Conservation (phyloP, 2,888 invertebrate species). For the Yponomeuta malinellus region DNA sequence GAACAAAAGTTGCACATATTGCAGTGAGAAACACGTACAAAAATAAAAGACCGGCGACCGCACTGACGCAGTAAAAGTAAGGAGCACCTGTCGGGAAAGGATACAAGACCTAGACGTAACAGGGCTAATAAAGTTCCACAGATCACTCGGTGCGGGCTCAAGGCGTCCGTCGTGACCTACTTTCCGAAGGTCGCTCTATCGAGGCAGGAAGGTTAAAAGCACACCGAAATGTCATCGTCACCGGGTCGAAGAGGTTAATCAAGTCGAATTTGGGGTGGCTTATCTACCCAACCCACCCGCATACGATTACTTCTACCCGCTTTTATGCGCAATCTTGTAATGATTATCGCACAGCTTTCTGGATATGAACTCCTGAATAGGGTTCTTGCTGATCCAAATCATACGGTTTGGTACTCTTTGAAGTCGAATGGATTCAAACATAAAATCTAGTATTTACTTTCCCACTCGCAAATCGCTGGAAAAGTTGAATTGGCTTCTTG, state of each 20-base stretch:
- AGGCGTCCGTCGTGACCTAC: slow-evolving; percentile 3
- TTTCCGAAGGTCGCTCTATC: slow-evolving; percentile 4
- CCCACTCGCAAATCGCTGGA: neutral
- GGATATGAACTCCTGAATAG: neutral
- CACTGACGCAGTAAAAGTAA: too few relatives aligned
- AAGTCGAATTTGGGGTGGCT: neutral
- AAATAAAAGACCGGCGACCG: too few relatives aligned
- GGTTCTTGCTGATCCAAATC: neutral
- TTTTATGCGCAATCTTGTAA: neutral
- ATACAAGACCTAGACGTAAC: slow-evolving; percentile 5
- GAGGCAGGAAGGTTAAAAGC: slow-evolving; percentile 11
- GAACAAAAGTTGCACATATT: too few relatives aligned
- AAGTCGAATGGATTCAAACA: neutral
- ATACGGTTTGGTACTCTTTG: neutral
- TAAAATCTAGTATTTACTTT: neutral
- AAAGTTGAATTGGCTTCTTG: neutral
- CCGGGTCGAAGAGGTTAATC: slow-evolving; percentile 7
- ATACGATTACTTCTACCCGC: neutral
- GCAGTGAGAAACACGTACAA: too few relatives aligned
- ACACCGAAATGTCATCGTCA: slow-evolving; percentile 5
- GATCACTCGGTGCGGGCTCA: neutral
- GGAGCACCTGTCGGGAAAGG: neutral
- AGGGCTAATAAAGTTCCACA: slow-evolving; percentile 7
- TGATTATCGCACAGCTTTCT: slow-evolving; percentile 8
- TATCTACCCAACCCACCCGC: slow-evolving; percentile 9